Evolutionary conservation across 2,113 vertebrate genomes (phyloP).

Genomic region (Setophaga petechia): DNA sequence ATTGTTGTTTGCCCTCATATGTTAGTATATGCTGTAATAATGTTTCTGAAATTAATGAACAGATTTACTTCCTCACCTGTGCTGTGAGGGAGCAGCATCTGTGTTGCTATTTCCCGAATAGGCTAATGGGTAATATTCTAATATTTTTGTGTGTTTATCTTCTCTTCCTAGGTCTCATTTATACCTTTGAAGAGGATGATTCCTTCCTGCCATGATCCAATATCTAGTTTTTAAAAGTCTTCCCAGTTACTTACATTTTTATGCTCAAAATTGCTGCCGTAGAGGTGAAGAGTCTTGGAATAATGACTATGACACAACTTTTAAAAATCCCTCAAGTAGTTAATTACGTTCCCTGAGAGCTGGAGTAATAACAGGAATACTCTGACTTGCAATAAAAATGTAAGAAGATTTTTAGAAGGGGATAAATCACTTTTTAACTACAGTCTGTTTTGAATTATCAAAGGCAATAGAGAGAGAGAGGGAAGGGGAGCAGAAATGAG

Average conservation of each 20-base stretch:
- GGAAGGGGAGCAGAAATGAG: neutral
- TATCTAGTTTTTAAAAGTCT: neutral
- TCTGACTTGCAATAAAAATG: neutral
- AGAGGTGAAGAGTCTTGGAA: neutral
- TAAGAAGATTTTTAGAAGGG: neutral
- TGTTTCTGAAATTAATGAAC: neutral
- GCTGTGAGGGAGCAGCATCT: neutral
- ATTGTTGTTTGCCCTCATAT: neutral
- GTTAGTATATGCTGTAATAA: neutral
- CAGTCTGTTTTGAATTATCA: slow-evolving; percentile 36
- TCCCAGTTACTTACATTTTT: neutral
- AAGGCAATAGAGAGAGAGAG: neutral
- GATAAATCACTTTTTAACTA: slow-evolving; percentile 34
- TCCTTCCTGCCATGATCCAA: neutral
- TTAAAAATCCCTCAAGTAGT: neutral
- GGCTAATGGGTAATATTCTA: neutral
- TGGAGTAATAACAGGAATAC: neutral
- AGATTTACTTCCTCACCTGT: neutral
- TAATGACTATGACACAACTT: neutral
- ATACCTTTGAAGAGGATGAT: neutral
- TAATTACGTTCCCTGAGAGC: neutral
- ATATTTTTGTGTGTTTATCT: neutral
- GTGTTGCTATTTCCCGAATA: neutral
- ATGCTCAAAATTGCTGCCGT: neutral
- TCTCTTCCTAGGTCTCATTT: neutral